Conservation (phyloP, 1,140 invertebrate genomes). For the Anoplophora glabripennis region DNA sequence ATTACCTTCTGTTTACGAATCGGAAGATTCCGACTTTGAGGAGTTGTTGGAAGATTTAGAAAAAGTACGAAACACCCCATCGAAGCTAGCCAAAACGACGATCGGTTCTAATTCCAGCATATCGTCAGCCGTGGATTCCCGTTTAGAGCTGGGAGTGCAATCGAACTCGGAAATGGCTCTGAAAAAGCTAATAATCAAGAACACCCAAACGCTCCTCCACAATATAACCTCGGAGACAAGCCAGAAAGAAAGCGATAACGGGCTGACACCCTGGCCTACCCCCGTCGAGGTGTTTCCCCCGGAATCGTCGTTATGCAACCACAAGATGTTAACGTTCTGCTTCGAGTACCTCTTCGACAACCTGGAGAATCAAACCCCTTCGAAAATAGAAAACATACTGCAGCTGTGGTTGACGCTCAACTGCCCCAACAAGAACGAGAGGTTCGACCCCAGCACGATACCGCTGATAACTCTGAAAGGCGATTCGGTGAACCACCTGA, state of each 20-base stretch:
- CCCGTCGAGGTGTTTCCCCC: constrained; percentile 44
- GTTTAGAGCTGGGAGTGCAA: constrained; percentile 73
- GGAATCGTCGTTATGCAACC: constrained; percentile 36
- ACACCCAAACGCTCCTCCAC: constrained; percentile 57
- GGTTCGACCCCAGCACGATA: constrained; percentile 58
- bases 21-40: constrained; percentile 70
- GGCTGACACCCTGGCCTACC: constrained; percentile 50
- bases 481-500: constrained; percentile 67
- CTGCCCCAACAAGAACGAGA: constrained; percentile 52
- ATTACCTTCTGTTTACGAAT: constrained; percentile 65
- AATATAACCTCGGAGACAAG: constrained; percentile 47
- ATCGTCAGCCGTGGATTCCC: constrained; percentile 72
- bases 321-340: constrained; percentile 64
- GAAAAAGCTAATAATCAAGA: constrained; percentile 61
- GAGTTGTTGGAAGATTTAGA: constrained; percentile 67
- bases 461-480: constrained; percentile 70
- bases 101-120: constrained; percentile 43
- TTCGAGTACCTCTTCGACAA: constrained; percentile 70
- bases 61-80: constrained; percentile 36
- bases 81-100: constrained; percentile 28
- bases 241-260: constrained; percentile 41
- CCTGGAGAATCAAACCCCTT: constrained; percentile 50
- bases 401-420: constrained; percentile 83
- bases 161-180: constrained; percentile 68
- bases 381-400: constrained; percentile 74